Evolutionary conservation across 2,888 invertebrate species (phyloP).

Genomic region (Chelonus formosanus): DNA sequence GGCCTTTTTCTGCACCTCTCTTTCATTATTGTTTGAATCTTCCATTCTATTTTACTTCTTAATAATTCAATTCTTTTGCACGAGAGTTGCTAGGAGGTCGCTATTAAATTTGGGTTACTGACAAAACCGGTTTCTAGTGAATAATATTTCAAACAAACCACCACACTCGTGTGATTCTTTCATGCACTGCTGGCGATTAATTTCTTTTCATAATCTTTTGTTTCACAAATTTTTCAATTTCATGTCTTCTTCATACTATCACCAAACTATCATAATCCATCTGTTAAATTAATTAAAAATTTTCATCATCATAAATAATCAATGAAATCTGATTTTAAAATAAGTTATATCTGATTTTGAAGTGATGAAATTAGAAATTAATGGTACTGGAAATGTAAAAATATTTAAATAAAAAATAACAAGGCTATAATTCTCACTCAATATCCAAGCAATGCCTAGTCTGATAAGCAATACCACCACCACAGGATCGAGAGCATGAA

Average conservation of each 20-base stretch:
- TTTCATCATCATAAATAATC: too few relatives aligned
- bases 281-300: too few relatives aligned
- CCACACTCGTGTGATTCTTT: slow-evolving; percentile 16
- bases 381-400: too few relatives aligned
- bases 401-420: background rate
- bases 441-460: slow-evolving; percentile 77
- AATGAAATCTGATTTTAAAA: too few relatives aligned
- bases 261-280: too few relatives aligned
- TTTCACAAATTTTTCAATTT: slow-evolving; percentile 14
- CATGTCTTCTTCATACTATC: too few relatives aligned
- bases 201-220: slow-evolving; percentile 26
- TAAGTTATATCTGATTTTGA: too few relatives aligned
- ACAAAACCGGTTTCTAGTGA: slow-evolving; percentile 34
- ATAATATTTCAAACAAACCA: slow-evolving; percentile 30
- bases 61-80: slow-evolving; percentile 34
- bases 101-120: slow-evolving; percentile 36
- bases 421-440: slow-evolving; percentile 66
- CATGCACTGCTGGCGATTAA: slow-evolving; percentile 23
- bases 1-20: slow-evolving; percentile 8
- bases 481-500: slow-evolving; percentile 90
- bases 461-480: slow-evolving; percentile 90
- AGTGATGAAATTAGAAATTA: too few relatives aligned
- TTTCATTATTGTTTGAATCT: slow-evolving; percentile 8
- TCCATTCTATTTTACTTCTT: slow-evolving; percentile 10
- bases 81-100: slow-evolving; percentile 28